Conservation (phyloP, 1,140 invertebrate species). For the Sycophila sp. region DNA sequence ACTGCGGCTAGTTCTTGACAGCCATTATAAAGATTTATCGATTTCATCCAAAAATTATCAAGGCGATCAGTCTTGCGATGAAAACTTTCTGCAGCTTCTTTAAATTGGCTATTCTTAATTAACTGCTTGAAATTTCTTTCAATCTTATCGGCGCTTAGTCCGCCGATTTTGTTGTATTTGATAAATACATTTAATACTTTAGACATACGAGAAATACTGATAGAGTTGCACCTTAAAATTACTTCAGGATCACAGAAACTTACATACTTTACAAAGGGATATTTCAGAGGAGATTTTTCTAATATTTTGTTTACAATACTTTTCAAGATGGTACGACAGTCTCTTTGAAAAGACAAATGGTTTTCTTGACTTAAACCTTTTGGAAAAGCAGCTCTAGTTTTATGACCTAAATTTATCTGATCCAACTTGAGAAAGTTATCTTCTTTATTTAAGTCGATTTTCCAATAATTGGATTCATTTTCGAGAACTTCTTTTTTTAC, state of each 20-base stretch:
- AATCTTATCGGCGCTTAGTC: not conserved
- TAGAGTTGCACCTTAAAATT: not conserved
- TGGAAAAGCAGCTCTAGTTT: not conserved
- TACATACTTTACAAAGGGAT: not conserved
- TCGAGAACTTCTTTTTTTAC: not conserved
- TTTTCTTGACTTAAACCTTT: not conserved
- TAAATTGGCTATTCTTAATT: not conserved
- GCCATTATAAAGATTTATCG: no score
- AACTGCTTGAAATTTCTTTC: not conserved
- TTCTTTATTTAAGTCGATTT: not conserved
- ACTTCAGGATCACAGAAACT: not conserved
- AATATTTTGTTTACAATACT: not conserved
- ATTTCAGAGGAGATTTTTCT: slow-evolving; percentile 1
- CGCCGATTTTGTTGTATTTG: not conserved
- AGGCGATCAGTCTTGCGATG: not conserved
- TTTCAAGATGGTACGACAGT: not conserved
- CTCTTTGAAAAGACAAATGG: not conserved
- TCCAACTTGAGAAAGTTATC: not conserved
- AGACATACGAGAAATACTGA: not conserved
- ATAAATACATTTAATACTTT: not conserved
- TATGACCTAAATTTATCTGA: not conserved
- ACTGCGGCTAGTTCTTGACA: not conserved
- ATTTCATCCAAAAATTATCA: no score
- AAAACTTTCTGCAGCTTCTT: not conserved
- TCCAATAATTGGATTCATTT: not conserved